These are phyloP conservation scores for Carassius auratus DNA, from an alignment of 2,113 vertebrate genomes.

Conservation along the genomic window DNA sequence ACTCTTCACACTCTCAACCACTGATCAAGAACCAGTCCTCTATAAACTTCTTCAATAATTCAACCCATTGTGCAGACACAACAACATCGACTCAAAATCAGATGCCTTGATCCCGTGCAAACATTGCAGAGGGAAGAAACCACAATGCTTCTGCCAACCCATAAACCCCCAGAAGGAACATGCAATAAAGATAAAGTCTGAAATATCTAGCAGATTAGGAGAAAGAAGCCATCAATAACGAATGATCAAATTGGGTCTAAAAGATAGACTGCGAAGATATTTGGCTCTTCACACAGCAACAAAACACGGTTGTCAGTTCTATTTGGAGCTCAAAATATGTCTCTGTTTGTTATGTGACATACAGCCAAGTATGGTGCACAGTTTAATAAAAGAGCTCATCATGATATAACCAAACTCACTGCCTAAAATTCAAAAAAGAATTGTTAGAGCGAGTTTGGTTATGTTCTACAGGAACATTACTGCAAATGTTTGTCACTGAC, in stretches of 20 bases:
- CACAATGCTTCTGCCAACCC: background rate
- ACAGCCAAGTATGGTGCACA: background rate
- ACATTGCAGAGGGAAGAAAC: slow-evolving; percentile 15
- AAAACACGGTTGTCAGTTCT: background rate
- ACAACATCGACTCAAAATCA: background rate
- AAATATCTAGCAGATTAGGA: background rate
- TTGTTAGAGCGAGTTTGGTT: background rate
- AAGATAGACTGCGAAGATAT: background rate
- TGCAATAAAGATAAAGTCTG: slow-evolving; percentile 18
- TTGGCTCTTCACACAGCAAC: background rate
- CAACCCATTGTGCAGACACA: background rate
- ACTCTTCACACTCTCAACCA: background rate
- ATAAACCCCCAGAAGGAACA: background rate
- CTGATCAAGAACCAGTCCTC: background rate
- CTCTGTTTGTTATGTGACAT: background rate
- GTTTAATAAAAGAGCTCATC: background rate
- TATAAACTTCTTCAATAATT: slow-evolving; percentile 10
- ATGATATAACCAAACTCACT: background rate
- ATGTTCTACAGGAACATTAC: background rate
- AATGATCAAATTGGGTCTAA: background rate
- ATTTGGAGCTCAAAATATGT: background rate
- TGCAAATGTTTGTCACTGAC: background rate
- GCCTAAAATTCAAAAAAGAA: background rate
- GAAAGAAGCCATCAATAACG: slow-evolving; percentile 6
- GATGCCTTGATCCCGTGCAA: background rate